Evolutionary conservation across 1,140 invertebrate species (phyloP).

Genomic region (Pristionchus pacificus): DNA sequence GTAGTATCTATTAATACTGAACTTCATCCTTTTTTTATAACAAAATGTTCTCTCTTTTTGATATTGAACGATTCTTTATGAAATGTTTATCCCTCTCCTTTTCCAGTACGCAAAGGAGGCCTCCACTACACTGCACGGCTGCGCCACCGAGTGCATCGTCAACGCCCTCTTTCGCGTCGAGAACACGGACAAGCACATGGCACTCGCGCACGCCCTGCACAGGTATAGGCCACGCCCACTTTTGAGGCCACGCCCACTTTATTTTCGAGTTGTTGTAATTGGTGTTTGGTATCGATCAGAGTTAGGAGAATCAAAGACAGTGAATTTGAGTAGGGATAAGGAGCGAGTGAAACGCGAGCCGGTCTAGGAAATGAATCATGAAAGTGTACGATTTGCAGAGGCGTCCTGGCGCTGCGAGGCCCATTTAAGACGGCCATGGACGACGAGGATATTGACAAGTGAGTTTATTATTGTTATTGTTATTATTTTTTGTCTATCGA

Average conservation of each 20-base stretch:
- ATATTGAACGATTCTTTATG: no score
- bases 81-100: no score
- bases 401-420: slow-evolving; percentile 66
- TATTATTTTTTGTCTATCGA: slow-evolving; percentile 22
- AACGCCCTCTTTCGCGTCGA: slow-evolving; percentile 65
- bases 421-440: slow-evolving; percentile 85
- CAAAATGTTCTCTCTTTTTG: background rate
- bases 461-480: slow-evolving; percentile 45
- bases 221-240: no score
- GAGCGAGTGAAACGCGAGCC: no score
- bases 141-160: slow-evolving; percentile 83
- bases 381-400: background rate
- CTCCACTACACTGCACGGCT: slow-evolving; percentile 74
- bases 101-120: slow-evolving; percentile 58
- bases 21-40: background rate
- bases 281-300: no score
- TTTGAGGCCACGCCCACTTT: no score
- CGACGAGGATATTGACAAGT: slow-evolving; percentile 81
- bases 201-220: slow-evolving; percentile 75
- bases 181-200: slow-evolving; percentile 68
- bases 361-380: no score
- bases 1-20: no score
- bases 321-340: no score
- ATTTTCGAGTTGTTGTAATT: no score
- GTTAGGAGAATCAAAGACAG: no score